Evolutionary conservation across 2,113 vertebrate species (phyloP), one percentile per base, ranked within the genome.

Genomic region (Pardalotus punctatus): DNA sequence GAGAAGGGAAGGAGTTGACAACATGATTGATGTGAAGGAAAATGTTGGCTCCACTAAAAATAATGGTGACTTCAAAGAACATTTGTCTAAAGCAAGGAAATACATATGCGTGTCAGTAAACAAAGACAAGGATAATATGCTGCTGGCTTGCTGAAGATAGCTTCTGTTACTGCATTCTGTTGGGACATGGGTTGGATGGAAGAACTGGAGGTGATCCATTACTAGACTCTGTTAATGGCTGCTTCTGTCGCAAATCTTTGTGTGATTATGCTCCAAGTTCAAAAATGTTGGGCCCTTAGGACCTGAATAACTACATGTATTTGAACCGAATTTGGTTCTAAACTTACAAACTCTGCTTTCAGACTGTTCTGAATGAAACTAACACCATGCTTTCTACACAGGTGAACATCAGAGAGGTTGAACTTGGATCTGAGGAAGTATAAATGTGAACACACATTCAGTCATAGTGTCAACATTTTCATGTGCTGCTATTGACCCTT

Each of bases 11-110:
- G 93, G 88, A 25, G 92, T 77, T 18, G 96, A 98, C 74, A 97
- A 81, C 15, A 87, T 98, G 58, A 97, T 96, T 69, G 95, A 89
- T 76, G 93, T 98, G 57, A 98, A 97, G 94, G 98, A 96, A 94
- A 98, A 96, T 48, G 86, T 96, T 84, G 96, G 97, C 88, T 98
- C 94, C 47, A 70, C 91, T 74, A 97, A 94, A 85, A 97, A 97
- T 61, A 94, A 96, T 1, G 71, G 90, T 47, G 92, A 40, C 60
- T 94, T 94, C 36, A 51, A 88, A 54, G 95, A 94, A 88, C 93
- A 94, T 36, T 87, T 98, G 77, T 89, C 91, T 76, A 71, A 97
- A 97, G 98, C 98, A 96, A 69, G 94, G 66, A 38, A 69, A 90
- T 56, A 29, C 8, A 4, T 76, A 22, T 22, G 10, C 19, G 20